Base-by-base conservation (phyloP, 2,888 invertebrate genomes). In the Ommatoiulus sabulosus region DNA sequence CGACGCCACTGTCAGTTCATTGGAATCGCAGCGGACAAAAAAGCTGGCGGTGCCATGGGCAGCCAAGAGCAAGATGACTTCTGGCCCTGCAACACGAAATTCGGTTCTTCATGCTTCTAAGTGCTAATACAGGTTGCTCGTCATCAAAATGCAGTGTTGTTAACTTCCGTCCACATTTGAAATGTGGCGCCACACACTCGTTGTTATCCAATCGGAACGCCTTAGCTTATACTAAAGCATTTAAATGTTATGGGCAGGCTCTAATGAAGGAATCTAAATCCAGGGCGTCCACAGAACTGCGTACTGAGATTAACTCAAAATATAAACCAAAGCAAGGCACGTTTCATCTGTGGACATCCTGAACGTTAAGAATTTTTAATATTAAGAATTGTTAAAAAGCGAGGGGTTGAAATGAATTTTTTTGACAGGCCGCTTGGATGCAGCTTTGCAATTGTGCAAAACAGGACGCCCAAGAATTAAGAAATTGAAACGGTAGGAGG, bases 1-100 rank as follows among this genome's bases (percentile, higher is more conserved):
- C 10, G 85, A 85, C 46, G 44, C 85, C 44, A 46, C 85, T 8
- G 85, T 85, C n/a, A 85, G 85, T 20, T 44, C 85, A 8, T 46
- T 85, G 20, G 85, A 85, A 20, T 44, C n/a, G n/a, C 85, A 44
- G 3, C 17, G 44, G 15, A 15, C 85, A 17, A 85, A 85, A 44
- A 85, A 44, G 85, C 5, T 85, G 10, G 72, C 72, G 0, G 72
- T 24, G 24, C 8, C 72, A 0, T 72, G 72, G 72, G 3, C 72
- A 24, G 72, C 72, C 10, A 72, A 72, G 72, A 12, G 72, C 8
- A 72, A 72, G 72, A 24, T 24, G 24, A 3, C 72, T 24, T 7
- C 72, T 8, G 72, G 72, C 0, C 7, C n/a, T 1, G 72, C 12
- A 6, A 10, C 72, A 1, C 24, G 72, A 10, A 72, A 24, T 72